phyloP scores from a whole-genome alignment of 2,113 vertebrate species.

The Channa maculata region DNA sequence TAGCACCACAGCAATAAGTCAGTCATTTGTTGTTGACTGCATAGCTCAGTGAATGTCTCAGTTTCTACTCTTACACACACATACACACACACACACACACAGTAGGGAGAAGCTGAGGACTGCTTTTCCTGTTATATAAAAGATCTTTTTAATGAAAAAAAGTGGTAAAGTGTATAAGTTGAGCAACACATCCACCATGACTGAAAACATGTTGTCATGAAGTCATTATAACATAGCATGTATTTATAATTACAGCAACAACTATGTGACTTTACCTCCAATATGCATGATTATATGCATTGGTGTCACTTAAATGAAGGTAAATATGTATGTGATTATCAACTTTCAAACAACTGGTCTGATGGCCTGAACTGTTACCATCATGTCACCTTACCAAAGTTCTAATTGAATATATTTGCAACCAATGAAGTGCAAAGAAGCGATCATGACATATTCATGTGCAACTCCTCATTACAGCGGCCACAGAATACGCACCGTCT shows the following conservation, averaged over 20 bases:
- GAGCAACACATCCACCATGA: slow-evolving; percentile 7
- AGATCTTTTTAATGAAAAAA: slow-evolving; percentile 23
- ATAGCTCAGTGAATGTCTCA: not conserved
- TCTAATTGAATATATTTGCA: slow-evolving; percentile 20
- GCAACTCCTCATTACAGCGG: not conserved
- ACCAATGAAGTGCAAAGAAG: slow-evolving; percentile 33
- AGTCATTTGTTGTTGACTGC: slow-evolving; percentile 27
- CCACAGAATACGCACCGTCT: slow-evolving; percentile 17
- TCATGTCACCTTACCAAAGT: slow-evolving; percentile 19
- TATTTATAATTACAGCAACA: not conserved
- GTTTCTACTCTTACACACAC: not conserved
- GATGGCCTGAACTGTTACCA: slow-evolving; percentile 47
- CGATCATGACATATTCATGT: not conserved
- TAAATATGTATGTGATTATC: not conserved
- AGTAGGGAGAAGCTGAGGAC: not conserved
- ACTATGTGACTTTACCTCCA: not conserved
- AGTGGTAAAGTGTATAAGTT: slow-evolving; percentile 30
- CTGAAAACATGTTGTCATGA: slow-evolving; percentile 12
- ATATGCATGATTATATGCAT: not conserved
- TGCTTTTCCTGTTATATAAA: slow-evolving; percentile 7
- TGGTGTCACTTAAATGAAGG: not conserved
- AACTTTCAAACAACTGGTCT: slow-evolving; percentile 13
- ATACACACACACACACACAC: slow-evolving; percentile 1
- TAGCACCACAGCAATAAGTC: not conserved
- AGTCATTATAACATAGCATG: slow-evolving; percentile 8